phyloP scores from a whole-genome alignment of 1,140 invertebrate genomes.

The Thalassaphorura encarpata region DNA sequence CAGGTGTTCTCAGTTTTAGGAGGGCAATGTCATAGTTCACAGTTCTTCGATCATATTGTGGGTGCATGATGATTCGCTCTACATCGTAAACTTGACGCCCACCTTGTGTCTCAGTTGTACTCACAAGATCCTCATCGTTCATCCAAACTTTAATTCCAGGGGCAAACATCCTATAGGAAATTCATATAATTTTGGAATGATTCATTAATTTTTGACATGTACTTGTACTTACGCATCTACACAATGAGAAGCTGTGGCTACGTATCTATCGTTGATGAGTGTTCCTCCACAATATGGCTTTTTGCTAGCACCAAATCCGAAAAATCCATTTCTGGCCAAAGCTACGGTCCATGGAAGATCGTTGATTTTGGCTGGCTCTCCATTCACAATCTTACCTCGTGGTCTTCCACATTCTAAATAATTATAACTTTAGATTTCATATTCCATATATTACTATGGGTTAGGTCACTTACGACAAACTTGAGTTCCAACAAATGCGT shows the following conservation, averaged over 20 bases:
- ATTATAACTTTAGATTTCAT: not conserved
- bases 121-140: conserved; percentile 21
- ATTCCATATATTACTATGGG: not conserved
- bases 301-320: not conserved
- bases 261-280: conserved; percentile 22
- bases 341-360: conserved; percentile 19
- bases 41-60: conserved; percentile 27
- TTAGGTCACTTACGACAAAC: conserved; percentile 14
- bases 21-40: conserved; percentile 16
- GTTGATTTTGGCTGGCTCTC: conserved; percentile 17
- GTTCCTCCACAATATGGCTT: conserved; percentile 13
- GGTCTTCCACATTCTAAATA: conserved; percentile 17
- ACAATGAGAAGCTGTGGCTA: conserved; percentile 34
- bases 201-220: not conserved
- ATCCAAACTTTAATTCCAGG: conserved; percentile 16
- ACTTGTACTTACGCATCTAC: conserved; percentile 23
- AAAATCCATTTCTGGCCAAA: not conserved
- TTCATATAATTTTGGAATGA: not conserved
- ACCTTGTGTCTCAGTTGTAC: conserved; percentile 36
- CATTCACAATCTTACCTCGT: conserved; percentile 20
- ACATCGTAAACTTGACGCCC: conserved; percentile 45
- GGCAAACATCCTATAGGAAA: conserved; percentile 5
- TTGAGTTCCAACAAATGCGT: conserved; percentile 13
- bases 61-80: conserved; percentile 52
- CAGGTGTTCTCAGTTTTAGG: conserved; percentile 3